A percentile compares a stretch with the other conserved stretches of the same genome.
Conservation (phyloP, 2,797 vertebrate genomes). For the Masticophis lateralis region DNA sequence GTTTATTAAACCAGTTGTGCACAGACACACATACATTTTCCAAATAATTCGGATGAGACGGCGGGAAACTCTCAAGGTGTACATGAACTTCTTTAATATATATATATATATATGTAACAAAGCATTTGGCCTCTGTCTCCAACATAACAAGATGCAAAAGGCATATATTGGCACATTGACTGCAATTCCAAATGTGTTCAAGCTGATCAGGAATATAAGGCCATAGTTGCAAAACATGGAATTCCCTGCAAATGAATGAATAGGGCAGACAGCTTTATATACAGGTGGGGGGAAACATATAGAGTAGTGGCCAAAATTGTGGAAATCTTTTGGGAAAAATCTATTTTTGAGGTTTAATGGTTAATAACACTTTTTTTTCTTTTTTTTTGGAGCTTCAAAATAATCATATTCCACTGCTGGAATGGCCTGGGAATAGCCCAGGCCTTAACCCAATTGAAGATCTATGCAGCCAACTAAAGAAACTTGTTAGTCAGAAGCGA, state of each 20-base stretch:
- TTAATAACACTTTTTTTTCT: no score
- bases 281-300: not conserved
- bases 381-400: no score
- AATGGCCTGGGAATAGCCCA: no score
- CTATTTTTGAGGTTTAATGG: no score
- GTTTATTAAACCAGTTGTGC: conserved; percentile 16
- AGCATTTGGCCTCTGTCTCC: not conserved
- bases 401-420: no score
- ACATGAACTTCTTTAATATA: not conserved
- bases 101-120: not conserved
- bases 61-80: not conserved
- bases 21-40: conserved; percentile 5
- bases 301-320: no score
- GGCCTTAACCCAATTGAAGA: no score
- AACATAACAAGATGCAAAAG: not conserved
- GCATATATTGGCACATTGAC: not conserved
- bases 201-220: not conserved
- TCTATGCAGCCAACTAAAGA: no score
- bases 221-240: not conserved
- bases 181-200: not conserved
- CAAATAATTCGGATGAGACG: not conserved
- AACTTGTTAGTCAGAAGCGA: no score
- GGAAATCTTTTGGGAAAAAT: no score
- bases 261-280: not conserved
- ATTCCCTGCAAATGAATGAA: not conserved